Evolutionary conservation across 2,888 invertebrate species (phyloP).

Genomic region (Eucera pruinosa): DNA sequence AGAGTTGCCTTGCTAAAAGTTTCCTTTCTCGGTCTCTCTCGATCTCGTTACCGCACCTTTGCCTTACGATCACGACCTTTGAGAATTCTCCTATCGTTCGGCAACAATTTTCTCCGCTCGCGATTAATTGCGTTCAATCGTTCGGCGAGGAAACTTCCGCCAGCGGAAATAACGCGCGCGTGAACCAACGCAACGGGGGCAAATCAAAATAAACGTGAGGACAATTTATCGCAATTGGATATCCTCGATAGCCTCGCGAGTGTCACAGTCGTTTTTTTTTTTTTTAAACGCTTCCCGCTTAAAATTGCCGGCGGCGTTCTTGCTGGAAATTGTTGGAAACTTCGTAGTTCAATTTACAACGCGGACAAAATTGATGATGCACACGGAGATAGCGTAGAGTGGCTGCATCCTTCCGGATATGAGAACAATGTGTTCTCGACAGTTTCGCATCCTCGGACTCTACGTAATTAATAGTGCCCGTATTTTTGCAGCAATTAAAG

Average conservation of each 20-base stretch:
- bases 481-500: no score
- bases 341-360: constrained; percentile 3
- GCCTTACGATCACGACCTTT: constrained; percentile 16
- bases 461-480: constrained; percentile 42
- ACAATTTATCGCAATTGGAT: no score
- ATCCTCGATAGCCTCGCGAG: no score
- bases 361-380: constrained; percentile 8
- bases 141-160: neutral
- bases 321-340: neutral
- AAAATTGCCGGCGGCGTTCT: neutral
- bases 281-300: neutral
- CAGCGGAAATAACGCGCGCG: neutral
- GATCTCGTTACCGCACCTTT: constrained; percentile 2
- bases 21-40: neutral
- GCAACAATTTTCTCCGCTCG: constrained; percentile 6
- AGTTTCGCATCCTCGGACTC: no score
- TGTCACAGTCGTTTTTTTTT: no score
- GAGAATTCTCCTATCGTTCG: neutral
- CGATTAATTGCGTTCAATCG: constrained; percentile 11
- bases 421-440: constrained; percentile 26
- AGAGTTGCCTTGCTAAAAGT: neutral
- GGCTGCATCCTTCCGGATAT: neutral
- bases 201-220: neutral
- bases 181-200: neutral
- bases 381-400: no score